Conservation (phyloP, 2,888 invertebrate species). For the Dicyrtoma fusca region DNA sequence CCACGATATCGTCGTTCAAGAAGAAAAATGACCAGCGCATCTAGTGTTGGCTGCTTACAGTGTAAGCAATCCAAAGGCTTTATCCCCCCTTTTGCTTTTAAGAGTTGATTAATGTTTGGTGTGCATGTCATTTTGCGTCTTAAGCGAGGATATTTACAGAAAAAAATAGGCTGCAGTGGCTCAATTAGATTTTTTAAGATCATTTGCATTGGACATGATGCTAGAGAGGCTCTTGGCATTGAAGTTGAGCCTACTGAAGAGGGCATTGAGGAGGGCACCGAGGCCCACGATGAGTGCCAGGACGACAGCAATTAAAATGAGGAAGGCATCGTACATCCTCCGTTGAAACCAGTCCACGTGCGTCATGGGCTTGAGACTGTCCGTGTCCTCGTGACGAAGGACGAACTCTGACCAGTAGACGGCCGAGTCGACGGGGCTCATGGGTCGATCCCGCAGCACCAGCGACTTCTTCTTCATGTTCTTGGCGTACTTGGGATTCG, state of each 20-base stretch:
- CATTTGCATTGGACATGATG: too few relatives aligned
- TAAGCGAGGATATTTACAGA: too few relatives aligned
- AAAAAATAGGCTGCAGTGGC: too few relatives aligned
- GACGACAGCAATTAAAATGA: slow-evolving; percentile 18
- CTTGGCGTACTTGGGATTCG: slow-evolving; percentile 42
- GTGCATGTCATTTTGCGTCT: too few relatives aligned
- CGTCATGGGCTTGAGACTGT: slow-evolving; percentile 47
- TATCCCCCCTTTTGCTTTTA: too few relatives aligned
- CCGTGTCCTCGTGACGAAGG: slow-evolving; percentile 50
- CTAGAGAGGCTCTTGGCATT: not conserved
- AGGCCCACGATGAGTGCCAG: not conserved
- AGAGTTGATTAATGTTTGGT: too few relatives aligned
- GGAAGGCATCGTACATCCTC: slow-evolving; percentile 47
- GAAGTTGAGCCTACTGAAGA: not conserved
- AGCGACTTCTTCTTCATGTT: slow-evolving; percentile 49
- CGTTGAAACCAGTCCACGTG: slow-evolving; percentile 42
- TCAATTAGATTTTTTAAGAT: too few relatives aligned
- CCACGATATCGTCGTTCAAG: too few relatives aligned
- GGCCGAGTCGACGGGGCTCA: slow-evolving; percentile 46
- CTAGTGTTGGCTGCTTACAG: too few relatives aligned
- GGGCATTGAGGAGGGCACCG: not conserved
- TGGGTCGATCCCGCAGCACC: slow-evolving; percentile 47
- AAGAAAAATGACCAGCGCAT: too few relatives aligned
- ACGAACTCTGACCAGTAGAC: slow-evolving; percentile 55
- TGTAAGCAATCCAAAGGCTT: too few relatives aligned